A percentile compares a stretch with the other conserved stretches of the same genome.
phyloP scores from a whole-genome alignment of 2,797 vertebrate genomes.

The Percopsis omiscomaycus region DNA sequence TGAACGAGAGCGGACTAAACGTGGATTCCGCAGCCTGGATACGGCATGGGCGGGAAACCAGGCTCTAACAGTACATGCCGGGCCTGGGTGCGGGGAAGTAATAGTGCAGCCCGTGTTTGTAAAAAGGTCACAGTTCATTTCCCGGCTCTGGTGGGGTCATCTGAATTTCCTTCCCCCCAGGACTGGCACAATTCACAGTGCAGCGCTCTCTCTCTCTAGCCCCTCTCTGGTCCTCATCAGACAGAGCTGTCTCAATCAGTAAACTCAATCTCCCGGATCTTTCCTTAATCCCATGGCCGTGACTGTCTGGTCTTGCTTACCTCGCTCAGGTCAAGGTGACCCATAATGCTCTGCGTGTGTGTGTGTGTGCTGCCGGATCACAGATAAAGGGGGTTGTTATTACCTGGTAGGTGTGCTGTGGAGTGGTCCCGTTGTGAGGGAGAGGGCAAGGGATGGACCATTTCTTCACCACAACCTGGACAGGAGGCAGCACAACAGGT shows the following conservation, averaged over 20 bases:
- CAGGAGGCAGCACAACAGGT: conserved; percentile 22
- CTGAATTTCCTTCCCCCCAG: conserved; percentile 65
- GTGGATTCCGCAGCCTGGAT: conserved; percentile 12
- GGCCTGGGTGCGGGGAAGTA: conserved; percentile 33
- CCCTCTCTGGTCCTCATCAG: conserved; percentile 62
- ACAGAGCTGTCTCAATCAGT: conserved; percentile 44
- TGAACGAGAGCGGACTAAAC: conserved; percentile 20
- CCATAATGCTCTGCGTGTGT: conserved; percentile 9
- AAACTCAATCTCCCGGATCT: conserved; percentile 43
- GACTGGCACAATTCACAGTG: conserved; percentile 46
- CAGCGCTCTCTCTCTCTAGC: conserved; percentile 12
- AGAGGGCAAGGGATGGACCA: conserved; percentile 92
- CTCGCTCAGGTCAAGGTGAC: conserved; percentile 9
- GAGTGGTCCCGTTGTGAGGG: conserved; percentile 69
- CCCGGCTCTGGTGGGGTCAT: conserved; percentile 62
- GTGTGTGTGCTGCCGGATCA: neutral
- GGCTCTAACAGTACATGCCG: conserved; percentile 22
- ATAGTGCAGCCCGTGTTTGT: conserved; percentile 45
- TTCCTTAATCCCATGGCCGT: conserved; percentile 35
- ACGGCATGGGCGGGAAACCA: conserved; percentile 30
- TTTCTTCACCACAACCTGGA: conserved; percentile 89
- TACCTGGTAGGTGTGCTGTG: conserved; percentile 52
- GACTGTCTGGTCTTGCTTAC: conserved; percentile 28
- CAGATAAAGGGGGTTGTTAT: conserved; percentile 8
- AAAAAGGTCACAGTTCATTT: conserved; percentile 70